Evolutionary conservation across 2,888 invertebrate genomes (phyloP).

Genomic region (Epistrophella euchroma): DNA sequence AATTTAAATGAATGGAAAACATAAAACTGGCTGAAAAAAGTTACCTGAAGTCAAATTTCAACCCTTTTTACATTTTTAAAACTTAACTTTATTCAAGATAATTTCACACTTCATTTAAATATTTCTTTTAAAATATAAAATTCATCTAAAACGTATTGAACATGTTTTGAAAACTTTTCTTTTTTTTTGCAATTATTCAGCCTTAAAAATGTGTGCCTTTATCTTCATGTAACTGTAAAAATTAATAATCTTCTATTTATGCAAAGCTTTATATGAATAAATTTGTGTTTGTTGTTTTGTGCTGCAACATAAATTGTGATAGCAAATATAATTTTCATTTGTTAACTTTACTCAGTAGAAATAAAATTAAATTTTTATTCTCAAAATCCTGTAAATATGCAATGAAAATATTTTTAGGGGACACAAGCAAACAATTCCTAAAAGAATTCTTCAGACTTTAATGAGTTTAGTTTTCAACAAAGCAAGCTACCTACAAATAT

Average conservation of each 20-base stretch:
- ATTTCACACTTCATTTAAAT: no score
- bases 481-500: no score
- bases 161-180: no score
- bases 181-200: not conserved
- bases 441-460: not conserved
- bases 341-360: not conserved
- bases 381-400: not conserved
- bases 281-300: not conserved
- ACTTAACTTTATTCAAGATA: no score
- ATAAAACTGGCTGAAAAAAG: no score
- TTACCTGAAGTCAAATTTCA: no score
- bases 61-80: no score
- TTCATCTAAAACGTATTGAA: no score
- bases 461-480: not conserved
- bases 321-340: not conserved
- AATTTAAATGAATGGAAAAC: no score
- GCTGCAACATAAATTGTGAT: not conserved
- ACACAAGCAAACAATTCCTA: not conserved
- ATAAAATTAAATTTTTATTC: not conserved
- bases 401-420: accelerated
- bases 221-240: not conserved
- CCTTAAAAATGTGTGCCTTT: not conserved
- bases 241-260: not conserved
- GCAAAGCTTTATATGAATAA: not conserved
- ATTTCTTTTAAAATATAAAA: no score